Evolutionary conservation across 2,797 vertebrate species (phyloP).

Genomic region (Gymnothorax javanicus): DNA sequence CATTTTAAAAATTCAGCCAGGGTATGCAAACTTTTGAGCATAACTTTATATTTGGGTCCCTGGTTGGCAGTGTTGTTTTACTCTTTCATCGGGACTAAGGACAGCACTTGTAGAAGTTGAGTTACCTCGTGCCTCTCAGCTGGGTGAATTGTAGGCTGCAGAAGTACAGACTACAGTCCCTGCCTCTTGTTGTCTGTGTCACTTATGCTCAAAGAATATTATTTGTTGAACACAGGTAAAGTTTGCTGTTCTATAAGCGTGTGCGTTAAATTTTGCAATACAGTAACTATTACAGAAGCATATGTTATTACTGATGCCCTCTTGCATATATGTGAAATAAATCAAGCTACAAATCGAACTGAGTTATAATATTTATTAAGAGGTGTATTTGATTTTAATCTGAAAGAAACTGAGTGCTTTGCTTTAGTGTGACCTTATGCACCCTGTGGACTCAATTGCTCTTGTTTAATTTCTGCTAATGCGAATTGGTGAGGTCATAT

Average conservation of each 20-base stretch:
- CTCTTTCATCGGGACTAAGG: constrained; percentile 31
- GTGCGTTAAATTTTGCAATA: background rate
- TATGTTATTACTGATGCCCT: background rate
- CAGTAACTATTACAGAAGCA: background rate
- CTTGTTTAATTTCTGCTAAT: constrained; percentile 26
- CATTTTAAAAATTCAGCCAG: too few relatives aligned
- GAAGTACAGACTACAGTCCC: background rate
- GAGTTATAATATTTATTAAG: too few relatives aligned
- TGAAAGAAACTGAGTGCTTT: constrained; percentile 22
- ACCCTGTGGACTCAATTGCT: constrained; percentile 25
- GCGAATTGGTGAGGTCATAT: background rate
- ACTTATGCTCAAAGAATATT: background rate
- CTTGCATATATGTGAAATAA: background rate
- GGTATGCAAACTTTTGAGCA: too few relatives aligned
- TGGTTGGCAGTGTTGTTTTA: background rate
- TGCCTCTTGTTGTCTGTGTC: background rate
- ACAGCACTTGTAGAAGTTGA: constrained; percentile 18
- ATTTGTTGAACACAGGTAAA: background rate
- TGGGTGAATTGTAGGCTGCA: background rate
- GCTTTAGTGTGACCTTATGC: constrained; percentile 28
- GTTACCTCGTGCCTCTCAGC: background rate
- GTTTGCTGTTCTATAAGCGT: background rate
- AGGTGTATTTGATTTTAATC: background rate
- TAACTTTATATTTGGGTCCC: background rate
- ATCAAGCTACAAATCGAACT: background rate